Base-by-base conservation (phyloP, 1,140 invertebrate genomes). In the Drosophila orena region DNA sequence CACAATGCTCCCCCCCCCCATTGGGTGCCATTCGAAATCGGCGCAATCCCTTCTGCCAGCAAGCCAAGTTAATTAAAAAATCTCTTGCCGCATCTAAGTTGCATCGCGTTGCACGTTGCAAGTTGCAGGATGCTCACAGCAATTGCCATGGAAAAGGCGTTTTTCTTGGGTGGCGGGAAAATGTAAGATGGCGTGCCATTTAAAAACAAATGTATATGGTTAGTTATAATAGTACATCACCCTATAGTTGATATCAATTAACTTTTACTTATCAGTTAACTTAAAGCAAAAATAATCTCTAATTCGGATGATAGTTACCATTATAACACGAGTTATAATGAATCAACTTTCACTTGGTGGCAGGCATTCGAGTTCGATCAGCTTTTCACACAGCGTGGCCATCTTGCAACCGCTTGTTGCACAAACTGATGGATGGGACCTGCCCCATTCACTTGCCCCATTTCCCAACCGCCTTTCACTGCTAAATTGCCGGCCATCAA, bases 1-100 rank as follows among this genome's bases (percentile, higher is more conserved):
- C 35, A 37, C 35, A 37, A 11, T 17, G 34, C n/a, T 20, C 11
- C 50, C 14, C 42, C 37, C 27, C n/a, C n/a, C 35, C 22, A 24
- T 24, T 14, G 68, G 17, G 22, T 30, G 38, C 46, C 44, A 14
- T 11, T 35, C 14, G 35, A 38, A 73, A 62, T 52, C 50, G 27
- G 27, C 20, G 53, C 59, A 43, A 43, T 37, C 34, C 11, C 27
- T 40, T 37, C 0, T 2, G 8, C 55, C 34, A 15, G 10, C 42
- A 60, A 24, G 57, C 43, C 52, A 42, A 74, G 69, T 75, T 75
- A 75, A 75, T 75, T 75, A 65, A 75, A 75, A 65, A 65, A 75
- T 74, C 53, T 64, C 65, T 53, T 74, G 72, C 59, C 37, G 49
- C 55, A 62, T 50, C 55, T 47, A 56, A n/a, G 22, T n/a, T n/a